Evolutionary conservation across 2,888 invertebrate species (phyloP).

Genomic region (Cataglyphis livida): DNA sequence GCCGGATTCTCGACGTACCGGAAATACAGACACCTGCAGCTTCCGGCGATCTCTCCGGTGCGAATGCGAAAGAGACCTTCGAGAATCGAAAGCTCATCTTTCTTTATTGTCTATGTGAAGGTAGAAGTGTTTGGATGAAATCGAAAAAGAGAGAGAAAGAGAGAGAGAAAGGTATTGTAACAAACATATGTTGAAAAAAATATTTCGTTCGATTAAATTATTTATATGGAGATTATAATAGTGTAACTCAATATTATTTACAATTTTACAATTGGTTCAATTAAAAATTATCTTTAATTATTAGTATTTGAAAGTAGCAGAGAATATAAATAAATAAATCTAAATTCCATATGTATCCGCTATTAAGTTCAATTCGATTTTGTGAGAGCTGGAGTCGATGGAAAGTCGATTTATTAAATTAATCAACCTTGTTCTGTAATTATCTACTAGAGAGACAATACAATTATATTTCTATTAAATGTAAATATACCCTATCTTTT

Average conservation of each 20-base stretch:
- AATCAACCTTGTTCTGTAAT: not conserved
- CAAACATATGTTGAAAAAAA: not conserved
- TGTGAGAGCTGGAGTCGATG: not conserved
- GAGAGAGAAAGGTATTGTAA: not conserved
- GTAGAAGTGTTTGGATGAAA: not conserved
- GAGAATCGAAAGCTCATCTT: constrained; percentile 12
- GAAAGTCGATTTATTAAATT: too few species aligned
- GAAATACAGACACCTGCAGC: constrained; percentile 42
- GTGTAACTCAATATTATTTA: not conserved
- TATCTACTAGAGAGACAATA: not conserved
- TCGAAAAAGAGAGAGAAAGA: not conserved
- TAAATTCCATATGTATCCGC: not conserved
- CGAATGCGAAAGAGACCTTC: constrained; percentile 11
- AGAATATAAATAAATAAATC: not conserved
- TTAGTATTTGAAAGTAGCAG: not conserved
- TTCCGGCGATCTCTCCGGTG: constrained; percentile 16
- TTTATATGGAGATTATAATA: not conserved
- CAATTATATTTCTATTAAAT: constrained; percentile 14
- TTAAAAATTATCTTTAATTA: constrained; percentile 4
- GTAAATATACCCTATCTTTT: not conserved
- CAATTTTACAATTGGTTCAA: not conserved
- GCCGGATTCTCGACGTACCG: constrained; percentile 63
- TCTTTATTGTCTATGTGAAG: constrained; percentile 5
- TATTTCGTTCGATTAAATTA: not conserved
- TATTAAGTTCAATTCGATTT: not conserved